Evolutionary conservation across 2,888 invertebrate genomes (phyloP).

Genomic region (Linyphia triangularis): DNA sequence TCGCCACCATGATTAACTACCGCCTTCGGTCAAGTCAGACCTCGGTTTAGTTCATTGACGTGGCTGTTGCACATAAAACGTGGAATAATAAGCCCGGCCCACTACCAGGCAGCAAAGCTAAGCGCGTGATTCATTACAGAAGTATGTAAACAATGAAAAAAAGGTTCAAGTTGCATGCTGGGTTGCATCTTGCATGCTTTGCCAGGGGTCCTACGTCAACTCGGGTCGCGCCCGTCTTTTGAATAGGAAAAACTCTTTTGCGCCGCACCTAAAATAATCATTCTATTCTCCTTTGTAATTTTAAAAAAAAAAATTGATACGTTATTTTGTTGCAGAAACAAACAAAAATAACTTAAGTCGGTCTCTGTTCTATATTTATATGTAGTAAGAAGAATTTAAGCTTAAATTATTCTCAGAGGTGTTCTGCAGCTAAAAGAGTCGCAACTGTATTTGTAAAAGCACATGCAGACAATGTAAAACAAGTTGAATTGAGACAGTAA

Average conservation of each 20-base stretch:
- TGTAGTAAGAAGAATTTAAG: too few species aligned
- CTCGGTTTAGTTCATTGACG: slow-evolving; percentile 63
- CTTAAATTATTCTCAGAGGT: too few species aligned
- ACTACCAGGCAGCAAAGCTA: slow-evolving; percentile 4
- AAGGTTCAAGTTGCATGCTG: neutral
- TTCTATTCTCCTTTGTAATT: too few species aligned
- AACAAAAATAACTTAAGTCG: too few species aligned
- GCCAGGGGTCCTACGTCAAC: neutral
- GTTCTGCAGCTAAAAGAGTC: too few species aligned
- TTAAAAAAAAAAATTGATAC: too few species aligned
- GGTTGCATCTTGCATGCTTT: neutral
- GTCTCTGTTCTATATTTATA: too few species aligned
- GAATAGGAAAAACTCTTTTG: neutral
- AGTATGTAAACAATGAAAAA: slow-evolving; percentile 23
- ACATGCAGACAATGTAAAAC: too few species aligned
- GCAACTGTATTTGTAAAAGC: too few species aligned
- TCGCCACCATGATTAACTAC: slow-evolving; percentile 9
- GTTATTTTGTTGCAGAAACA: too few species aligned
- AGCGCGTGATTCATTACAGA: neutral
- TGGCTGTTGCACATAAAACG: slow-evolving; percentile 15
- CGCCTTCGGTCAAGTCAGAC: slow-evolving; percentile 24
- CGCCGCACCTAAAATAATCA: neutral
- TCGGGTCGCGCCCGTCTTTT: neutral
- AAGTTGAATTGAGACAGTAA: too few species aligned
- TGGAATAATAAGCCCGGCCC: slow-evolving; percentile 9